Conservation (phyloP, 1,140 invertebrate genomes). For the Macrocentrus cingulum region DNA sequence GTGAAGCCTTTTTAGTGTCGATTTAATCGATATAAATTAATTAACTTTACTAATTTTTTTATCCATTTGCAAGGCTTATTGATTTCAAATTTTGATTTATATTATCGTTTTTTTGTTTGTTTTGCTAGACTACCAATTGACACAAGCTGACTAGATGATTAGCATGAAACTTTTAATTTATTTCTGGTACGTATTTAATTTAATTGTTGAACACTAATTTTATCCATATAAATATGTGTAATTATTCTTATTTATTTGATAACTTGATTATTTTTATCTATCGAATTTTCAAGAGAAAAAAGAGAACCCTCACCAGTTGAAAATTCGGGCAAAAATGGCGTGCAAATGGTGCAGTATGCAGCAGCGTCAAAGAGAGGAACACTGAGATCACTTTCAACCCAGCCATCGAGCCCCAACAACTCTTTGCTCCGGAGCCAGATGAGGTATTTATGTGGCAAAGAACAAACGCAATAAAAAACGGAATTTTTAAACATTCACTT, state of each 20-base stretch:
- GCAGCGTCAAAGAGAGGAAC: conserved; percentile 45
- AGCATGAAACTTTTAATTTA: conserved; percentile 7
- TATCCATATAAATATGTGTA: too few species aligned
- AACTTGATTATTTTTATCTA: conserved; percentile 12
- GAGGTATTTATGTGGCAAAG: conserved; percentile 39
- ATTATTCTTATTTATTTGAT: too few species aligned
- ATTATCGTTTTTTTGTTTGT: background rate
- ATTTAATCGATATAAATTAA: background rate
- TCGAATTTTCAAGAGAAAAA: conserved; percentile 40
- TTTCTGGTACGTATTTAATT: conserved; percentile 2
- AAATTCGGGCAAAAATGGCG: conserved; percentile 48
- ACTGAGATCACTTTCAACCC: conserved; percentile 48
- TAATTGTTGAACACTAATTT: too few species aligned
- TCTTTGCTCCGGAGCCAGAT: conserved; percentile 47
- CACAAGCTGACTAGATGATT: background rate
- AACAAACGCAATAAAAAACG: background rate
- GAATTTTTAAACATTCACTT: background rate
- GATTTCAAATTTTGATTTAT: background rate
- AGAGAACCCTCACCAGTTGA: conserved; percentile 45
- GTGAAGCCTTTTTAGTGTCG: conserved; percentile 8
- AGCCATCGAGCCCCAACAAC: conserved; percentile 48
- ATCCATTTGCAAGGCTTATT: too few species aligned
- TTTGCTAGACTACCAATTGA: background rate
- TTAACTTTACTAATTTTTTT: too few species aligned
- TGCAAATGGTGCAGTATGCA: conserved; percentile 58